These are phyloP conservation scores for Trachymyrmex septentrionalis DNA, from an alignment of 1,140 invertebrate species.

Conservation along the genomic window DNA sequence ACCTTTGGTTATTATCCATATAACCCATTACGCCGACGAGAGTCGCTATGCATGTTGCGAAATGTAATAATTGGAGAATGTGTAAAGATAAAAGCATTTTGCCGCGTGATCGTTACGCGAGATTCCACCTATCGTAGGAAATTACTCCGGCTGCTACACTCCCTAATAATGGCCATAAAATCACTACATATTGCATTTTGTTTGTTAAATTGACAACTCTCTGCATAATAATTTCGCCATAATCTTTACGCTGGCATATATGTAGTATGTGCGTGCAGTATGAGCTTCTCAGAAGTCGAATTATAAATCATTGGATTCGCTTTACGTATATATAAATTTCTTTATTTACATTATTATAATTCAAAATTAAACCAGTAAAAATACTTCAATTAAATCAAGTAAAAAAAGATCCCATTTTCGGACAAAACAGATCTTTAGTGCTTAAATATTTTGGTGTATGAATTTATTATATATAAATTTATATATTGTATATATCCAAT, in stretches of 20 bases:
- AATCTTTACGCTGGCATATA: not conserved
- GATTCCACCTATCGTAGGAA: not conserved
- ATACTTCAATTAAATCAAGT: too few relatives aligned
- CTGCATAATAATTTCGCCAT: not conserved
- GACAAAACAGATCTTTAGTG: too few relatives aligned
- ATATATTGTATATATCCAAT: too few relatives aligned
- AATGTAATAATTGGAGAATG: conserved; percentile 40
- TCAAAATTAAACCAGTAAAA: too few relatives aligned
- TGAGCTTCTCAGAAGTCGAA: not conserved
- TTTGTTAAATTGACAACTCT: conserved; percentile 4
- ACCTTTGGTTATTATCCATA: conserved; percentile 26
- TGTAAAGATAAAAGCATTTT: conserved; percentile 36
- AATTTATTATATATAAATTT: too few relatives aligned
- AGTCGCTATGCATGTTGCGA: conserved; percentile 11
- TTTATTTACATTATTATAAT: not conserved
- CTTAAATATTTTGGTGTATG: too few relatives aligned
- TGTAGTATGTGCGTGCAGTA: not conserved
- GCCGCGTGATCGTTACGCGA: conserved; percentile 26
- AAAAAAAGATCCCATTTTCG: too few relatives aligned
- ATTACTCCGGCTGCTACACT: not conserved
- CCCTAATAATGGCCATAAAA: conserved; percentile 24
- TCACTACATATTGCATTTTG: conserved; percentile 8
- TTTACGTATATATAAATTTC: not conserved
- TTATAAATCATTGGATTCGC: not conserved
- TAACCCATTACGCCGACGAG: conserved; percentile 10